Evolutionary conservation across 2,797 vertebrate genomes (phyloP), one percentile per base, ranked within the genome.

Genomic region (Gymnopithys bicolor): DNA sequence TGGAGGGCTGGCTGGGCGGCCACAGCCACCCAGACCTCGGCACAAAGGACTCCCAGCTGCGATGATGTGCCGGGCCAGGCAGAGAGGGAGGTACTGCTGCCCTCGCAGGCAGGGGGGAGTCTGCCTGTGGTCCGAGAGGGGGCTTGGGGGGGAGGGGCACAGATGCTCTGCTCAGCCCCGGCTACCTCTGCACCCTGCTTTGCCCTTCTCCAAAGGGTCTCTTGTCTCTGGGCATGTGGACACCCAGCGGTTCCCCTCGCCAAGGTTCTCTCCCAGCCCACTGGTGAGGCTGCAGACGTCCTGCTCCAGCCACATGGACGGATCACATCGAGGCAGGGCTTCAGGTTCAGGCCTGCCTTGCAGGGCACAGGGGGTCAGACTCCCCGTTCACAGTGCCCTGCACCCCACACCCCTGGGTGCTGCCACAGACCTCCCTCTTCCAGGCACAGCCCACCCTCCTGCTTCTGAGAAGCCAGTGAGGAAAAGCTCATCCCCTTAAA

Each of bases 121-220:
- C 35, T 7, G 55, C 48, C 56, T 19, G 53, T 3, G 5, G 10
- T 15, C 55, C 2, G 9, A 11, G 66, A 14, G 64, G n/a, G 78
- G 24, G 17, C 5, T 35, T 0, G 2, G 51, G 2, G 11, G 15
- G 37, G 37, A 37, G 18, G 64, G 59, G 11, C n/a, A 12, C 2
- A 0, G 48, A 28, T 27, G 7, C n/a, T 51, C 56, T 21, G 63
- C 45, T 62, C 53, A 51, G 28, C 33, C 35, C 45, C 1, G 2
- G 60, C n/a, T 49, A 3, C n/a, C 13, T 13, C 49, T 55, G 55
- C 18, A 25, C 27, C 11, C 37, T 0, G 9, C 2, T 52, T 21
- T 14, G 6, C 6, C 4, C 22, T 10, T 3, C 6, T 10, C 3
- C 9, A 0, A 1, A 13, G 27, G 7, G 30, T 73, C 27, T 28